Percentiles rank a stretch among this genome's conserved stretches.
These are phyloP conservation scores for Daboia siamensis DNA, from an alignment of 2,113 vertebrate genomes.

Conservation along the genomic window DNA sequence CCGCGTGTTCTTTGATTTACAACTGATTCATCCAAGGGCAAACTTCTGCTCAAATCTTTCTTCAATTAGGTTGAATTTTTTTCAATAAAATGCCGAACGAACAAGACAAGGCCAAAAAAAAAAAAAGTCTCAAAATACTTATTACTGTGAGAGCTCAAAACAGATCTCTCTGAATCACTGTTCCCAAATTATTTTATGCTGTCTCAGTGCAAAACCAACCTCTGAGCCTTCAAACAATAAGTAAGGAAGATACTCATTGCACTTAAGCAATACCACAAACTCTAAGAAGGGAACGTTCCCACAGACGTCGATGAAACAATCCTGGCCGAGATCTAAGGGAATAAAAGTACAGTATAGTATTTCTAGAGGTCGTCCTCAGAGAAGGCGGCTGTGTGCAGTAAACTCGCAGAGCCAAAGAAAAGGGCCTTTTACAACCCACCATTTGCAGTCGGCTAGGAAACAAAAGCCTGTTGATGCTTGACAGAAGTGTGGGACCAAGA, in stretches of 20 bases:
- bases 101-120: neutral
- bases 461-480: slow-evolving; percentile 39
- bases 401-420: neutral
- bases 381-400: neutral
- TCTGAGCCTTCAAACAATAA: neutral
- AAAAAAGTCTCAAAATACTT: neutral
- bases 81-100: neutral
- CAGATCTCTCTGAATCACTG: neutral
- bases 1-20: neutral
- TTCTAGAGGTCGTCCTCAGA: neutral
- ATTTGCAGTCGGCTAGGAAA: neutral
- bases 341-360: neutral
- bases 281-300: neutral
- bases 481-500: neutral
- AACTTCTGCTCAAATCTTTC: neutral
- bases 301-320: neutral
- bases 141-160: neutral
- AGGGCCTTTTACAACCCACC: neutral
- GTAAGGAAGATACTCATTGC: neutral
- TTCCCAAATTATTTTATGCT: neutral
- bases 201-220: neutral
- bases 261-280: neutral
- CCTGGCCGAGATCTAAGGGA: neutral
- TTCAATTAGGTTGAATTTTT: neutral
- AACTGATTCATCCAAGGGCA: neutral